Conservation (phyloP, 1,140 invertebrate genomes). For the Gryon sp. region DNA sequence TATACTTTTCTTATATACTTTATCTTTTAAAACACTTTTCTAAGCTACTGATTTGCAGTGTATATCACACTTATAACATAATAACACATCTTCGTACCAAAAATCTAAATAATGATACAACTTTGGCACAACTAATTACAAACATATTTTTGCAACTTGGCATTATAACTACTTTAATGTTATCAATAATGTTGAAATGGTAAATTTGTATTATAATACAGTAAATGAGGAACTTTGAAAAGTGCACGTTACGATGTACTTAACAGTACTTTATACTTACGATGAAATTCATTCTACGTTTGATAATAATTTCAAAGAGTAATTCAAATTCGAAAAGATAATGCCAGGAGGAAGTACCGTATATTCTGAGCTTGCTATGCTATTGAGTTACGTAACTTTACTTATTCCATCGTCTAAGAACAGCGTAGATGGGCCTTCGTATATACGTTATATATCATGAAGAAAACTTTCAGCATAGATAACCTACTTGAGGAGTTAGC, state of each 20-base stretch:
- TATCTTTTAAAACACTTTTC: neutral
- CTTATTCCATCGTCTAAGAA: slow-evolving; percentile 66
- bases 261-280: slow-evolving; percentile 52
- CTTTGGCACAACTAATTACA: no score
- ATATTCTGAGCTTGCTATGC: slow-evolving; percentile 65
- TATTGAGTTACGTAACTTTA: slow-evolving; percentile 74
- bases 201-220: no score
- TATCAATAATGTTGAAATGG: no score
- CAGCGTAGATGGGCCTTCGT: slow-evolving; percentile 66
- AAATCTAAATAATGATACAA: no score
- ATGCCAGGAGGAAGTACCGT: slow-evolving; percentile 66
- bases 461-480: slow-evolving; percentile 79
- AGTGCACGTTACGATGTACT: slow-evolving; percentile 18
- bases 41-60: no score
- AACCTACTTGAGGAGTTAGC: slow-evolving; percentile 80
- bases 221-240: slow-evolving; percentile 1
- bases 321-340: slow-evolving; percentile 77
- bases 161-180: no score
- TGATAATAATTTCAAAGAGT: slow-evolving; percentile 64
- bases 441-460: slow-evolving; percentile 77
- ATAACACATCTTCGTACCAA: no score
- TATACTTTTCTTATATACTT: no score
- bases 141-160: no score
- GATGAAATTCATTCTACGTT: slow-evolving; percentile 50
- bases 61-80: no score